These are phyloP conservation scores for Gallinago nigripennis DNA, from an alignment of 2,797 vertebrate genomes.

Conservation along the genomic window DNA sequence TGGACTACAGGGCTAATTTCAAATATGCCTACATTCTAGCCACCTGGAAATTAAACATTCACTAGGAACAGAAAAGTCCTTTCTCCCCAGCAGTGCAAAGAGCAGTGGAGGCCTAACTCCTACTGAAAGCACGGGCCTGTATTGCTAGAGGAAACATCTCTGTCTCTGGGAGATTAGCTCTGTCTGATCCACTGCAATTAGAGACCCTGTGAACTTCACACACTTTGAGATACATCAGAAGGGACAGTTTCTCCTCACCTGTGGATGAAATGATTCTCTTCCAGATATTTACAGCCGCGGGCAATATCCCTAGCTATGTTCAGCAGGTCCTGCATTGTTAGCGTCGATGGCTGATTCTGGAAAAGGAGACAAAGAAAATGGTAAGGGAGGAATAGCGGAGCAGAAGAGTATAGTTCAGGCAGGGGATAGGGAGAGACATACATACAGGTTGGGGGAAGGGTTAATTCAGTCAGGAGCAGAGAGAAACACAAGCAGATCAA, in stretches of 20 bases:
- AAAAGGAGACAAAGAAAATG: not conserved
- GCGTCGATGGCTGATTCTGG: constrained; percentile 84
- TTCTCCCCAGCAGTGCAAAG: not conserved
- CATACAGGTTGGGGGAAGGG: not conserved
- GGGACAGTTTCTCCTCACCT: constrained; percentile 63
- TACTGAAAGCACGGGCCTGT: not conserved
- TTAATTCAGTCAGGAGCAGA: not conserved
- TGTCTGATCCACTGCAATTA: not conserved
- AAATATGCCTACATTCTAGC: not conserved
- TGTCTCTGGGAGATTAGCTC: not conserved
- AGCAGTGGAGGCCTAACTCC: not conserved
- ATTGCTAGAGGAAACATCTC: not conserved
- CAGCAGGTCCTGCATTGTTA: constrained; percentile 89
- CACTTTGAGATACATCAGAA: not conserved
- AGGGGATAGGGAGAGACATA: not conserved
- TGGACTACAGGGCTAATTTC: constrained; percentile 20
- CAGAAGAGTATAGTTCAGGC: not conserved
- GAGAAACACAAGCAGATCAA: not conserved
- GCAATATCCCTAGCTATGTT: constrained; percentile 91
- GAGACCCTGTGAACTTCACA: not conserved
- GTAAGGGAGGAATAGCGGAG: not conserved
- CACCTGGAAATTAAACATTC: not conserved
- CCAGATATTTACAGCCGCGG: constrained; percentile 89
- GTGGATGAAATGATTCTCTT: constrained; percentile 94
- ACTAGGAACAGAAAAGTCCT: not conserved